Conservation (phyloP, 2,888 invertebrate genomes). For the Endotricha flammealis region DNA sequence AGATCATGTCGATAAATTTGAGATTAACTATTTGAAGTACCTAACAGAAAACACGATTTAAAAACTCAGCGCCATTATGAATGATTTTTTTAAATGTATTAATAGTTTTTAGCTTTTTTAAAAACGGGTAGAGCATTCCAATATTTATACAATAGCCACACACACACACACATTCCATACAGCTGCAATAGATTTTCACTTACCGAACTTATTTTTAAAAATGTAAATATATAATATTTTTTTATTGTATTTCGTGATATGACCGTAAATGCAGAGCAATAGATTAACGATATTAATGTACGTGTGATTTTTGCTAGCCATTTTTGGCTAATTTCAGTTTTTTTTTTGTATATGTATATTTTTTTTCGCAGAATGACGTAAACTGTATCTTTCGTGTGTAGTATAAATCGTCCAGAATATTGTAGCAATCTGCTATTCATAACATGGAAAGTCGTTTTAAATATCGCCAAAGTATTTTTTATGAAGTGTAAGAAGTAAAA, state of each 20-base stretch:
- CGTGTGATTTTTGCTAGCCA: constrained; percentile 8
- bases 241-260: constrained; percentile 23
- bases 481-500: too few relatives aligned
- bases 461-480: too few relatives aligned
- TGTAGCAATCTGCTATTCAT: constrained; percentile 19
- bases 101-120: background rate
- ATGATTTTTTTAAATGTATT: constrained; percentile 5
- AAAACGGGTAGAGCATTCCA: constrained; percentile 56
- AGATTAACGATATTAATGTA: constrained; percentile 32
- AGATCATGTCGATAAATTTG: too few relatives aligned
- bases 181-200: constrained; percentile 58
- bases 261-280: constrained; percentile 41
- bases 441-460: too few relatives aligned
- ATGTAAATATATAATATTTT: constrained; percentile 24
- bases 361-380: background rate
- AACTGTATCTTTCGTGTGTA: constrained; percentile 30
- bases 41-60: background rate
- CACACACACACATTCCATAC: constrained; percentile 55
- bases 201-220: constrained; percentile 37
- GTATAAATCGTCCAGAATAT: constrained; percentile 52
- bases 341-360: background rate
- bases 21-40: too few relatives aligned
- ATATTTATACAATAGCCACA: constrained; percentile 25
- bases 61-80: constrained; percentile 12
- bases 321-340: background rate